Evolutionary conservation across 2,113 vertebrate species (phyloP), one percentile per base, ranked within the genome.

Genomic region (Pantherophis guttatus): DNA sequence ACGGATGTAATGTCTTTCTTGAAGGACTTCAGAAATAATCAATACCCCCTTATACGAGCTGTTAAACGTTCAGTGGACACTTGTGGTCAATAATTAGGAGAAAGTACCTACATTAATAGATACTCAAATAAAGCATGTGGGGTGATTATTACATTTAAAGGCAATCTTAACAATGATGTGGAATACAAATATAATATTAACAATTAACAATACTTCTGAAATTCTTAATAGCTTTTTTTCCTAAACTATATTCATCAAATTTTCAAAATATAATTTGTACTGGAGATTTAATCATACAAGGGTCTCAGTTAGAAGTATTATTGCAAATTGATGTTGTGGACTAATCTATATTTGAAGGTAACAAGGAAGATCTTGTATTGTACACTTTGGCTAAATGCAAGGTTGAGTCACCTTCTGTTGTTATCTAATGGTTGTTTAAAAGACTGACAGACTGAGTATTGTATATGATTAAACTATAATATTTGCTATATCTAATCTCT

Each of bases 61-160:
- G 5, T 94, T 3, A 93, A 5, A 29, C 94, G 91, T 91, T 4
- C 0, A 0, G 23, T 4, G 2, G 86, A 87, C 87, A 26, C 86
- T 88, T 93, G 10, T 59, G 5, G 85, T 17, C 0, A 55, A 65
- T 24, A 13, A 58, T 8, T 11, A 21, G 0, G 0, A 3, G 44
- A 23, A n/a, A 50, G 3, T 2, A 17, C 13, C 15, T 8, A 75
- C 6, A 3, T 15, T 75, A 75, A 75, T 70, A 70, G 70, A 17
- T 75, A 75, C n/a, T 75, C 15, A 39, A 75, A 75, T 75, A 17
- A 75, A 75, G 70, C n/a, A 39, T 75, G 70, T 39, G n/a, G 15
- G n/a, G 33, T 75, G n/a, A 2, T 6, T 75, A 75, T 75, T 75
- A 33, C 62, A 75, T 75, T 33, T 70, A 70, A 70, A 70, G 29